Percentiles rank a stretch among this genome's conserved stretches.
phyloP scores from a whole-genome alignment of 2,113 vertebrate species.

The Paraplagusia blochii region DNA sequence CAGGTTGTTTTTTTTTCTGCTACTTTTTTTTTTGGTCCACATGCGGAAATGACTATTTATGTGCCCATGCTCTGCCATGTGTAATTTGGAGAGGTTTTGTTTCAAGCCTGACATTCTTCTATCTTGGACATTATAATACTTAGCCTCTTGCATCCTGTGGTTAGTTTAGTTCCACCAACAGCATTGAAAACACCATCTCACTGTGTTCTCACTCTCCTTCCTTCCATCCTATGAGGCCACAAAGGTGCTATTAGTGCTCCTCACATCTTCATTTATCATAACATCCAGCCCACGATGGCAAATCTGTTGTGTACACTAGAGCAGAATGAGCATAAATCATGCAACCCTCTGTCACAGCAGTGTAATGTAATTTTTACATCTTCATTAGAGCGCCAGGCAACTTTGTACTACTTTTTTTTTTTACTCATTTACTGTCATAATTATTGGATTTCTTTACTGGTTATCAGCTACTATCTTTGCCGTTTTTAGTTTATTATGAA shows the following conservation, averaged over 20 bases:
- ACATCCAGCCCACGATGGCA: neutral
- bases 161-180: constrained; percentile 43
- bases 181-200: constrained; percentile 31
- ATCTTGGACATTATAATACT: constrained; percentile 59
- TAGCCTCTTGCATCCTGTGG: constrained; percentile 49
- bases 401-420: no score
- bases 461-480: no score
- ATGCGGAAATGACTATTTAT: constrained; percentile 68
- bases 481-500: no score
- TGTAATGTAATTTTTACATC: constrained; percentile 4
- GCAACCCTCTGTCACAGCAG: neutral
- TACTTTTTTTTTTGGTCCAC: constrained; percentile 28
- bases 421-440: no score
- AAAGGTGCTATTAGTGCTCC: constrained; percentile 19
- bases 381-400: neutral
- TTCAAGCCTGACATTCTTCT: constrained; percentile 48
- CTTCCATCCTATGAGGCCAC: constrained; percentile 25
- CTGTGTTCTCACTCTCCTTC: constrained; percentile 11
- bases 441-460: no score
- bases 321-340: constrained; percentile 8
- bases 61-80: constrained; percentile 56
- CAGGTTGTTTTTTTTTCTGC: constrained; percentile 28
- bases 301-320: constrained; percentile 8
- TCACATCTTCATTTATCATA: constrained; percentile 15
- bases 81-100: constrained; percentile 64